Evolutionary conservation across 2,888 invertebrate species (phyloP).

Genomic region (Dynastes hyllus): DNA sequence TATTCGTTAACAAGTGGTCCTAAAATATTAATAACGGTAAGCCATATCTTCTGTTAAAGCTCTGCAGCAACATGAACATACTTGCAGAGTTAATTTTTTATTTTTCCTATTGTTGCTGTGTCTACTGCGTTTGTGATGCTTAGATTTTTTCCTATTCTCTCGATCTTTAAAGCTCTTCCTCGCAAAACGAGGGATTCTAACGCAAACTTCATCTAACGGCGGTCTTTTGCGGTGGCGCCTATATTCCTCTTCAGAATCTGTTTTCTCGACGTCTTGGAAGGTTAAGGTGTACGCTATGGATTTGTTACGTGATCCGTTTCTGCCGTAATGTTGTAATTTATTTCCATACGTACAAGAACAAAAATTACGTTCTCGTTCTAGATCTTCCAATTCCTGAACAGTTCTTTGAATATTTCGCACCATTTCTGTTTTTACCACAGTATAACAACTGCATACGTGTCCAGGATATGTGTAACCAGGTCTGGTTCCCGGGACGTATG

Average conservation of each 20-base stretch:
- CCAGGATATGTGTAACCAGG: conserved; percentile 55
- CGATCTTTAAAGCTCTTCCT: conserved; percentile 51
- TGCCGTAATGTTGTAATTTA: conserved; percentile 13
- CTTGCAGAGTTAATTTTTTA: conserved; percentile 57
- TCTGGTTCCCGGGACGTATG: conserved; percentile 40
- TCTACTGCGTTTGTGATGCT: conserved; percentile 50
- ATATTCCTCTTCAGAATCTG: conserved; percentile 52
- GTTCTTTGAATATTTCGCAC: conserved; percentile 54
- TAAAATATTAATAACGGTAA: conserved; percentile 72
- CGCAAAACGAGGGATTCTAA: conserved; percentile 21
- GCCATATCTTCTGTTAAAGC: conserved; percentile 39
- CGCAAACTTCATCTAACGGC: conserved; percentile 14
- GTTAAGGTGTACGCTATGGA: conserved; percentile 56
- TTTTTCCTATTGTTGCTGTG: conserved; percentile 34
- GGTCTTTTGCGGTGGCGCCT: conserved; percentile 1
- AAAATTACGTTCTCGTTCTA: conserved; percentile 59
- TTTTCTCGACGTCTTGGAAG: conserved; percentile 59
- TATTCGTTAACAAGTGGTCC: conserved; percentile 81
- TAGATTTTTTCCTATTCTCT: conserved; percentile 51
- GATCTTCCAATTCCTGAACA: conserved; percentile 70
- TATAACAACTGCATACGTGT: conserved; percentile 57
- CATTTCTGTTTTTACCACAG: conserved; percentile 49
- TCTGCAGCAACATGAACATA: conserved; percentile 56
- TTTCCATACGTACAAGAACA: conserved; percentile 56
- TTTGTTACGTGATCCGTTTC: conserved; percentile 48